These are phyloP conservation scores for Rotaria sp. DNA, from an alignment of 2,888 invertebrate genomes.

Conservation along the genomic window DNA sequence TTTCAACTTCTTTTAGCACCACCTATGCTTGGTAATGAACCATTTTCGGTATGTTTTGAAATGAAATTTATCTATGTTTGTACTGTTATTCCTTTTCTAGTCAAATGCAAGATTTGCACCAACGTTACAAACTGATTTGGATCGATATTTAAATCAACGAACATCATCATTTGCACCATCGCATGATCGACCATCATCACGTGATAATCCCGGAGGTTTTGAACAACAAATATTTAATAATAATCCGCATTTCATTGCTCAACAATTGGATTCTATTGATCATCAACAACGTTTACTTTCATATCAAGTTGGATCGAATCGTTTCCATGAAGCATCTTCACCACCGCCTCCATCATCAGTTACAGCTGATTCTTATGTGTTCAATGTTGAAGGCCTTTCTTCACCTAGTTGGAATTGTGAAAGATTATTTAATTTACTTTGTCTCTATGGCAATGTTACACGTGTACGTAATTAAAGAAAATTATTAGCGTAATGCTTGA, in stretches of 20 bases:
- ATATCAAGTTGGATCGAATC: not conserved
- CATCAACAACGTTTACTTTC: not conserved
- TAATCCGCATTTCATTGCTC: not conserved
- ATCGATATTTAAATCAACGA: not conserved
- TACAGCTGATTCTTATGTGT: not conserved
- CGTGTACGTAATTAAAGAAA: conserved; percentile 63
- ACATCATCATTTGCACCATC: not conserved
- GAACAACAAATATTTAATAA: not conserved
- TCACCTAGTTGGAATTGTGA: conserved; percentile 87
- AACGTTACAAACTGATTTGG: not conserved
- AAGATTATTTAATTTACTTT: conserved; percentile 91
- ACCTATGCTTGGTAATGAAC: not conserved
- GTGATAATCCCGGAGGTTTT: not conserved
- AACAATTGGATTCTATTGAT: not conserved
- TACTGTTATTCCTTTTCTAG: not conserved
- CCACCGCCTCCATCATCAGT: not conserved
- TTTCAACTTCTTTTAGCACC: not conserved
- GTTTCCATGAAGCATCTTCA: not conserved
- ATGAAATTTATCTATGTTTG: not conserved
- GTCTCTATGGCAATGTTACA: conserved; percentile 94
- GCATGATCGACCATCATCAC: not conserved
- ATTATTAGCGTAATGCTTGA: too few species aligned
- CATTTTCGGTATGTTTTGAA: not conserved
- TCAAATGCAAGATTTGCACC: not conserved
- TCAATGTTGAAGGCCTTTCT: conserved; percentile 78